Base-by-base conservation (phyloP, 2,888 invertebrate species). In the Ennomos fuscantarius region DNA sequence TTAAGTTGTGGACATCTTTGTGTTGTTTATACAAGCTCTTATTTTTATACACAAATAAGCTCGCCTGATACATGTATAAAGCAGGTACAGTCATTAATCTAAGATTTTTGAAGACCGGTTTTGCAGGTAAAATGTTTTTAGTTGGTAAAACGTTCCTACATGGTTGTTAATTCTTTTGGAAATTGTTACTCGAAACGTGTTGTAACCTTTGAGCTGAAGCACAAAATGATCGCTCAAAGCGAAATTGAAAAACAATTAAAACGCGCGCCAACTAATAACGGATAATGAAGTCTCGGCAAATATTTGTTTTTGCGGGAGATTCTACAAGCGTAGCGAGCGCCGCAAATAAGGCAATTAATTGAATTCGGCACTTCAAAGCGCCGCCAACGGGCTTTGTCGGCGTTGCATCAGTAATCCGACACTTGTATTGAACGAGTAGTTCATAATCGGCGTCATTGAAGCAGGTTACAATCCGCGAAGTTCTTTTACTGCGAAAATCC, bases 321-420 rank as follows among this genome's bases (percentile, higher is more conserved):
- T 85, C 81, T 81, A 73, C 84, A 79, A 81, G 78, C 79, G 81
- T 77, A 76, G 82, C 68, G 74, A 78, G 78, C 73, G 73, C 79
- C 77, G 86, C 89, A 89, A 90, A 90, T 89, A 89, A 81, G 87
- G 86, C 89, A 87, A 91, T 91, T 92, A 91, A 92, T 92, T 90
- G 89, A 90, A 89, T 91, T 91, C 89, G 91, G 90, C 87, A 81
- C 78, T 78, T 88, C 87, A 92, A 91, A 89, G 83, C 73, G 70
- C 82, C 86, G 88, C 85, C 82, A 72, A 74, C 72, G 78, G 79
- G 84, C 87, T 88, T 89, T 89, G 89, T 87, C 89, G 88, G 89
- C 86, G 79, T 65, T 78, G 74, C 72, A 62, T 54, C 61, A 70
- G 87, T 80, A 89, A 90, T 78, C 76, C 78, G 84, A 89, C 78